These are phyloP conservation scores for Entomobrya multifasciata DNA, from an alignment of 2,888 invertebrate species.

Conservation along the genomic window DNA sequence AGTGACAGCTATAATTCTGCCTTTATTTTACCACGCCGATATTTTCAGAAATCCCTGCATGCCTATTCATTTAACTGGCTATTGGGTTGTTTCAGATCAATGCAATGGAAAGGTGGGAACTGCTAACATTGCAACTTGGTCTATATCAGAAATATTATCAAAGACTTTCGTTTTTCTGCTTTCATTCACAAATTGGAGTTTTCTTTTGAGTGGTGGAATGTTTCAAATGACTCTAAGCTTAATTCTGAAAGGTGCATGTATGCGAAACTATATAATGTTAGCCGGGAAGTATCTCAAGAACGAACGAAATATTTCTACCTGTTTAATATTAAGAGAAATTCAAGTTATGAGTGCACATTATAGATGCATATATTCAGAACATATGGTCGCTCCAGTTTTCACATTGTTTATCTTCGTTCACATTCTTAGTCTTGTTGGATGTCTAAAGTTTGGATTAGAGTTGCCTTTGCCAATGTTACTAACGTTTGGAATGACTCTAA, in stretches of 20 bases:
- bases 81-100: background rate
- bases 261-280: background rate
- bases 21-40: background rate
- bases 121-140: background rate
- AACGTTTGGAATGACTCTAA: background rate
- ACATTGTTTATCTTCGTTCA: background rate
- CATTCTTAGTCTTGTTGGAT: background rate
- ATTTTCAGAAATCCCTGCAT: background rate
- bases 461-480: slow-evolving; percentile 13
- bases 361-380: slow-evolving; percentile 15
- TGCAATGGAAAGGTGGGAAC: background rate
- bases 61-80: slow-evolving; percentile 2
- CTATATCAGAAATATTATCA: background rate
- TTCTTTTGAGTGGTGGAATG: background rate
- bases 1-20: background rate
- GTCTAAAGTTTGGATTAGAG: background rate
- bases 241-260: background rate
- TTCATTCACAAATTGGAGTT: background rate
- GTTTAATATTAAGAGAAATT: slow-evolving; percentile 20
- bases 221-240: background rate
- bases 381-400: background rate
- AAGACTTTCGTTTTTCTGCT: background rate
- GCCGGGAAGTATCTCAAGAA: background rate
- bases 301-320: background rate
- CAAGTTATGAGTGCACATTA: slow-evolving; percentile 17